phyloP scores from a whole-genome alignment of 2,113 vertebrate species.

The Sylvia atricapilla region DNA sequence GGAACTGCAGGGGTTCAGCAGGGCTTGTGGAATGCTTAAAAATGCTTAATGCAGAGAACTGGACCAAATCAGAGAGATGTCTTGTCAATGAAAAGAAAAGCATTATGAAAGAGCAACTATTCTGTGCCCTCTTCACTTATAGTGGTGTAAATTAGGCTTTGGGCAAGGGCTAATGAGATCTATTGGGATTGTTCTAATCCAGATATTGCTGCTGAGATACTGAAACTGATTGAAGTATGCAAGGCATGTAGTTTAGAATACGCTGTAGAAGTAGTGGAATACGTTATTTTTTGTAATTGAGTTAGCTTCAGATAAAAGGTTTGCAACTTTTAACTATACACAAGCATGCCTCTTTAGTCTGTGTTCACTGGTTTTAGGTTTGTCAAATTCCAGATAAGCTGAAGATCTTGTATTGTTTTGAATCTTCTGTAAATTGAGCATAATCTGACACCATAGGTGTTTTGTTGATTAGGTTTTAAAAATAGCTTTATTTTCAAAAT shows the following conservation, averaged over 20 bases:
- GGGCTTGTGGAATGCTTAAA: neutral
- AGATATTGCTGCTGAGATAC: neutral
- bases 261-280: neutral
- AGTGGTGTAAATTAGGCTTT: neutral
- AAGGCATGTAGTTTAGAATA: neutral
- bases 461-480: neutral
- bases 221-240: neutral
- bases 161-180: neutral
- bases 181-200: neutral
- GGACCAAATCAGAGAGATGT: neutral
- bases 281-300: neutral
- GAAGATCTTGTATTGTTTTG: neutral
- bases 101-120: neutral
- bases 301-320: neutral
- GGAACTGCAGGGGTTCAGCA: neutral
- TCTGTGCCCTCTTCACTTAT: neutral
- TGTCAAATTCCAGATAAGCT: neutral
- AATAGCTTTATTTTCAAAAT: neutral
- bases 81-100: neutral
- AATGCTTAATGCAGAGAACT: neutral
- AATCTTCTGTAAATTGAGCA: neutral
- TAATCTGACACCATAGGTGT: neutral
- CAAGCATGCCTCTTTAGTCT: neutral
- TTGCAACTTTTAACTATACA: neutral
- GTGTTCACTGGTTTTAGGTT: neutral